These are phyloP conservation scores for Athetis lepigone DNA, from an alignment of 2,888 invertebrate species.

Conservation along the genomic window DNA sequence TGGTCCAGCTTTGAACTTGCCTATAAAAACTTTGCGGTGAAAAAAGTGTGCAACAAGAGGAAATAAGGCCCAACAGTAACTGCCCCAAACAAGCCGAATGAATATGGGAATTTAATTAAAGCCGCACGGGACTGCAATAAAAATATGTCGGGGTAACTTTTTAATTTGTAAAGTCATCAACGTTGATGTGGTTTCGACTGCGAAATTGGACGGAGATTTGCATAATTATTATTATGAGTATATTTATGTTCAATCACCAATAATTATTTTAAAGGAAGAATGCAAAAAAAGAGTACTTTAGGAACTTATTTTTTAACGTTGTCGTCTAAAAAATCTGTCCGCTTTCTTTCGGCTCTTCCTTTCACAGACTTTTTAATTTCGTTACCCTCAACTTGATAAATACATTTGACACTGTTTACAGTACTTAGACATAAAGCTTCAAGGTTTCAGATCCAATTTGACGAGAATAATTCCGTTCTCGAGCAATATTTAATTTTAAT, in stretches of 20 bases:
- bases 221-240: constrained; percentile 39
- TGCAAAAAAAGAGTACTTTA: no score
- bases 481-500: constrained; percentile 47
- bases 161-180: constrained; percentile 61
- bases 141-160: constrained; percentile 55
- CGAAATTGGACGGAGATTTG: constrained; percentile 39
- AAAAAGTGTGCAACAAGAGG: constrained; percentile 65
- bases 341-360: not conserved
- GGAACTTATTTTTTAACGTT: not conserved
- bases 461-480: constrained; percentile 22
- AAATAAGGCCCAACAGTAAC: constrained; percentile 57
- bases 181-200: constrained; percentile 48
- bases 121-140: constrained; percentile 54
- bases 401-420: constrained; percentile 3
- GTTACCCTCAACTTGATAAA: not conserved
- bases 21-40: constrained; percentile 80
- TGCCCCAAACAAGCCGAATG: constrained; percentile 57
- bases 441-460: constrained; percentile 47
- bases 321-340: no score
- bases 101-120: constrained; percentile 66
- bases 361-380: not conserved
- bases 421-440: constrained; percentile 12
- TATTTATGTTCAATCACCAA: not conserved
- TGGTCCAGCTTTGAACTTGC: constrained; percentile 75
- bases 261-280: constrained; percentile 1